Percentiles rank a stretch among this genome's conserved stretches.
Conservation (phyloP, 2,113 vertebrate species). For the Otocyon megalotis region DNA sequence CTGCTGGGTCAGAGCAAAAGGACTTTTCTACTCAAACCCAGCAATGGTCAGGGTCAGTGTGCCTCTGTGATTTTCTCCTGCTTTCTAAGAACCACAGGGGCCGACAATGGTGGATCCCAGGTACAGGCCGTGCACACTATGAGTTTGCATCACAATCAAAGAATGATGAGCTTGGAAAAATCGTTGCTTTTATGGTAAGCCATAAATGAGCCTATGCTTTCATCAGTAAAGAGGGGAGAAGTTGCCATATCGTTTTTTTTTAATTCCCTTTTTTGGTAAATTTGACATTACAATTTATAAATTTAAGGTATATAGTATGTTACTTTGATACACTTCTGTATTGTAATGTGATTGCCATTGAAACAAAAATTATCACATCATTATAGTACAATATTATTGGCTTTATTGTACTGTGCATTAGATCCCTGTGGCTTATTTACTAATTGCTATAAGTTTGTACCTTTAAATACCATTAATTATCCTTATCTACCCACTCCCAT, state of each 20-base stretch:
- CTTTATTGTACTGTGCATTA: background rate
- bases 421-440: background rate
- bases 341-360: background rate
- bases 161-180: background rate
- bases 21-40: background rate
- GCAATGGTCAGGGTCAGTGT: background rate
- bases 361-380: background rate
- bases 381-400: background rate
- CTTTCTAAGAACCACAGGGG: background rate
- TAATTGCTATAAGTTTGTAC: background rate
- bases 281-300: background rate
- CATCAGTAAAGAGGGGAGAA: background rate
- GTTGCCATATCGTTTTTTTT: background rate
- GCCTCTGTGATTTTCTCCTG: background rate
- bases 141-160: background rate
- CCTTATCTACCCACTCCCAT: background rate
- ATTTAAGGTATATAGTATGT: background rate
- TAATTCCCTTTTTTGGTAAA: background rate
- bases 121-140: fast-evolving
- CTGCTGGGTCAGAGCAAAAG: background rate
- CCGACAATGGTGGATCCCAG: background rate
- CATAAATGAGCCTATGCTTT: background rate
- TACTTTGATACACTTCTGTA: background rate
- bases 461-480: background rate
- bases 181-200: background rate